These are phyloP conservation scores for Petrolisthes cinctipes DNA, from an alignment of 2,888 invertebrate species.

Conservation along the genomic window DNA sequence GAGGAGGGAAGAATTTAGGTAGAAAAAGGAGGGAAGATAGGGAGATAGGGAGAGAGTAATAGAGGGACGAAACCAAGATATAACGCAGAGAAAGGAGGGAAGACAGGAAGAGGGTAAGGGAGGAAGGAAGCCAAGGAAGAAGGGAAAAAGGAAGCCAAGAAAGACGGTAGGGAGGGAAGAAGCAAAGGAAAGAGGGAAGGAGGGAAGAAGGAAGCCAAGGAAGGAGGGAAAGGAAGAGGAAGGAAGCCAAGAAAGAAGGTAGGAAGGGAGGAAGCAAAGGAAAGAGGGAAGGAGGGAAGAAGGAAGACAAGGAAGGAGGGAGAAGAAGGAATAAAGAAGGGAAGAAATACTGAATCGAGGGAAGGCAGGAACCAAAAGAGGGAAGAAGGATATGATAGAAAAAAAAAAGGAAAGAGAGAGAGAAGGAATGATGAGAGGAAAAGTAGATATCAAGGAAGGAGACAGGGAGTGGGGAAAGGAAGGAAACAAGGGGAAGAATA, in stretches of 20 bases:
- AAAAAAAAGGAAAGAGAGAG: too few relatives aligned
- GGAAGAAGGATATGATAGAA: not conserved
- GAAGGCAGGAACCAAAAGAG: too few relatives aligned
- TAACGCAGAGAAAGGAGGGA: not conserved
- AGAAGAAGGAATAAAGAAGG: not conserved
- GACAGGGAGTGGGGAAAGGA: not conserved
- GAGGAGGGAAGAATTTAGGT: not conserved
- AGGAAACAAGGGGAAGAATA: not conserved
- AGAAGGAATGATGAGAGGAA: too few relatives aligned
- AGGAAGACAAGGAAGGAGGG: not conserved
- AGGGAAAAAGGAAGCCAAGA: not conserved
- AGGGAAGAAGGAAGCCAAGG: not conserved
- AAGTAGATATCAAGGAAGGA: not conserved
- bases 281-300: not conserved
- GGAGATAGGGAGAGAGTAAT: not conserved
- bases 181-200: not conserved
- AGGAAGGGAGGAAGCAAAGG: not conserved
- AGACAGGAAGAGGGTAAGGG: not conserved
- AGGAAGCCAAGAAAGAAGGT: not conserved
- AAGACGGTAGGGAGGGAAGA: not conserved
- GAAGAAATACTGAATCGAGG: not conserved
- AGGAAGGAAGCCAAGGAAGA: not conserved
- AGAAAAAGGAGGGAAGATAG: not conserved
- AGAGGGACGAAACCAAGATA: not conserved
- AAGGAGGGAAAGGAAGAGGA: not conserved